Evolutionary conservation across 2,113 vertebrate genomes (phyloP).

Genomic region (Erythrolamprus reginae): DNA sequence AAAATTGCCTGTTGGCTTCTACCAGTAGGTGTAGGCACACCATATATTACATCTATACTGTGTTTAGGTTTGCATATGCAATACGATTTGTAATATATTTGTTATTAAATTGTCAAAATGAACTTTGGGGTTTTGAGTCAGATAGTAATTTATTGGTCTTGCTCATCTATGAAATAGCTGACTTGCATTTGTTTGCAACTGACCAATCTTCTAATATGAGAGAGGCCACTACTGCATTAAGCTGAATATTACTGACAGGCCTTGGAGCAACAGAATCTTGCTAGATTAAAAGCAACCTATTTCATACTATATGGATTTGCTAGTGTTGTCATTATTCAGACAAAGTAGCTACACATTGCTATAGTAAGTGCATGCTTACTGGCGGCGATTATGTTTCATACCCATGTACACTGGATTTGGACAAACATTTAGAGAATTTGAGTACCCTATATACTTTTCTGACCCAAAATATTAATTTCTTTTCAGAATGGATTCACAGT

Average conservation of each 20-base stretch:
- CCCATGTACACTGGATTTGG: background rate
- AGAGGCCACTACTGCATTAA: background rate
- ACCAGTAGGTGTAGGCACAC: background rate
- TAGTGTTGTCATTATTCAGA: background rate
- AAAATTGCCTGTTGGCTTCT: background rate
- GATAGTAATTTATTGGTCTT: background rate
- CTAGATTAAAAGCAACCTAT: background rate
- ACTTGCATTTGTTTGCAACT: background rate
- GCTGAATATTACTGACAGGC: background rate
- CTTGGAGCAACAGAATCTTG: background rate
- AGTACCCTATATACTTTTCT: background rate
- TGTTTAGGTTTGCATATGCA: background rate
- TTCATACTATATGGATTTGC: background rate
- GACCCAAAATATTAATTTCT: background rate
- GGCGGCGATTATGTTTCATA: background rate
- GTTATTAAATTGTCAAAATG: slow-evolving; percentile 7
- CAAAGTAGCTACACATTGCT: background rate
- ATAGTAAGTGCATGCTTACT: background rate
- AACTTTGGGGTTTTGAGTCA: background rate
- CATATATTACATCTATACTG: background rate
- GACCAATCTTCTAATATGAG: background rate
- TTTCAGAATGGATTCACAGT: background rate
- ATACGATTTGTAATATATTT: background rate
- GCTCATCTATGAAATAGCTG: background rate
- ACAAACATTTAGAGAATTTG: background rate